Evolutionary conservation across 2,888 invertebrate genomes (phyloP).

Genomic region (Drosophila dives): DNA sequence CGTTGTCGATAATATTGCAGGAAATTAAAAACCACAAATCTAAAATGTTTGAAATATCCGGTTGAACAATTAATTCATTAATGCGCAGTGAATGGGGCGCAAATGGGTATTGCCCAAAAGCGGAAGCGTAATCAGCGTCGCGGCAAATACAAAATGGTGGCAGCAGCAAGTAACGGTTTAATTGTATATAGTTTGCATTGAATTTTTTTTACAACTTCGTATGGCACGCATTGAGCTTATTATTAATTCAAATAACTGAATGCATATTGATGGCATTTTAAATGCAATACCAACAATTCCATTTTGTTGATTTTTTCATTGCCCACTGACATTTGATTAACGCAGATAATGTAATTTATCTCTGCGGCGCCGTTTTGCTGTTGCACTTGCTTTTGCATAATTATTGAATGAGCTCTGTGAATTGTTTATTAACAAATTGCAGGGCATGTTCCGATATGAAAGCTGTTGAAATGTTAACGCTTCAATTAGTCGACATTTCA

Average conservation of each 20-base stretch:
- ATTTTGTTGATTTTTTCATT: background rate
- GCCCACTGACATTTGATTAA: constrained; percentile 67
- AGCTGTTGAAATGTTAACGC: constrained; percentile 71
- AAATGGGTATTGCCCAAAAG: constrained; percentile 29
- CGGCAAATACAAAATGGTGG: constrained; percentile 45
- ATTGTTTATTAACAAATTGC: constrained; percentile 55
- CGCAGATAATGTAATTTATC: constrained; percentile 69
- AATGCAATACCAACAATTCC: constrained; percentile 34
- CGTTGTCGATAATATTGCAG: constrained; percentile 68
- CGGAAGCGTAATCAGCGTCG: constrained; percentile 73
- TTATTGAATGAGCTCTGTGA: constrained; percentile 63
- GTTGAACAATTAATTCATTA: constrained; percentile 80
- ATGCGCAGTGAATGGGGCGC: constrained; percentile 30
- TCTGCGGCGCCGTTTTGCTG: constrained; percentile 15
- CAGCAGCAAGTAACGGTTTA: constrained; percentile 46
- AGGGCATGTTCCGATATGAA: constrained; percentile 7
- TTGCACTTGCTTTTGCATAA: constrained; percentile 38
- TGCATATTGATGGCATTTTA: constrained; percentile 71
- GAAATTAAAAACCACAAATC: constrained; percentile 81
- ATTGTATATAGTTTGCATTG: constrained; percentile 32
- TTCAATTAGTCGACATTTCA: constrained; percentile 60
- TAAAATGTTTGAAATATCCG: constrained; percentile 81
- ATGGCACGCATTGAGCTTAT: constrained; percentile 28
- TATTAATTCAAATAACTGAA: constrained; percentile 73
- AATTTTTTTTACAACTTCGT: constrained; percentile 1